Percentiles rank a stretch among this genome's conserved stretches.
Evolutionary conservation across 2,113 vertebrate species (phyloP).

Genomic region (Cyprinodon tularosa): DNA sequence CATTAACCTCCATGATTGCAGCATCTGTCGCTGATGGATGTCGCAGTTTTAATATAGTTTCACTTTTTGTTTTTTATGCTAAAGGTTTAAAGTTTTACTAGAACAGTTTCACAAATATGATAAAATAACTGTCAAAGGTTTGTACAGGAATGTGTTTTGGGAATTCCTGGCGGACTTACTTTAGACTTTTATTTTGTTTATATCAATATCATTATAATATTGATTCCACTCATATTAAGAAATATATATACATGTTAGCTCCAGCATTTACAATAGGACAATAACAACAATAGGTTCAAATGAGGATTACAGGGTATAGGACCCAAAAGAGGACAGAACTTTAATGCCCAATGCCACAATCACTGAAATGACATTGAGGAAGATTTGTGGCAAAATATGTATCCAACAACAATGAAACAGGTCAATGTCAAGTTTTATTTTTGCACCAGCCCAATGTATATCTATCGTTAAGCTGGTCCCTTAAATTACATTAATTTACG

Average conservation of each 20-base stretch:
- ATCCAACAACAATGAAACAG: conserved; percentile 3
- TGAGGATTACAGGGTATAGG: conserved; percentile 32
- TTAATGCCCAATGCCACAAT: conserved; percentile 33
- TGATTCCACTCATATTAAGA: too few relatives aligned
- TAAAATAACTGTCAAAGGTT: too few relatives aligned
- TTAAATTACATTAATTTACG: conserved; percentile 20
- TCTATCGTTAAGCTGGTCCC: conserved; percentile 16
- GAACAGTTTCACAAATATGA: too few relatives aligned
- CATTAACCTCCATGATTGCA: too few relatives aligned
- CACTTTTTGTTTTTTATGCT: too few relatives aligned
- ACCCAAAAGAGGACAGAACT: conserved; percentile 13
- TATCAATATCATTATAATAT: too few relatives aligned
- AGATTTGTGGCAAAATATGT: conserved; percentile 13
- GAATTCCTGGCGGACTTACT: too few relatives aligned
- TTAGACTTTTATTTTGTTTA: too few relatives aligned
- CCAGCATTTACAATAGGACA: conserved; percentile 38
- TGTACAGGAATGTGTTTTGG: too few relatives aligned
- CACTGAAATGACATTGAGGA: conserved; percentile 20
- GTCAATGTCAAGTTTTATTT: conserved; percentile 8
- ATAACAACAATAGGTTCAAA: conserved; percentile 43
- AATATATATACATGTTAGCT: background rate
- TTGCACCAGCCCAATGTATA: background rate
- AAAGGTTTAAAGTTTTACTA: too few relatives aligned
- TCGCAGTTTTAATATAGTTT: too few relatives aligned
- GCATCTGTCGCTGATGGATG: too few relatives aligned